A percentile compares a stretch with the other conserved stretches of the same genome.
These are phyloP conservation scores for Gymnocheta viridis DNA, from an alignment of 2,888 invertebrate genomes.

Conservation along the genomic window DNA sequence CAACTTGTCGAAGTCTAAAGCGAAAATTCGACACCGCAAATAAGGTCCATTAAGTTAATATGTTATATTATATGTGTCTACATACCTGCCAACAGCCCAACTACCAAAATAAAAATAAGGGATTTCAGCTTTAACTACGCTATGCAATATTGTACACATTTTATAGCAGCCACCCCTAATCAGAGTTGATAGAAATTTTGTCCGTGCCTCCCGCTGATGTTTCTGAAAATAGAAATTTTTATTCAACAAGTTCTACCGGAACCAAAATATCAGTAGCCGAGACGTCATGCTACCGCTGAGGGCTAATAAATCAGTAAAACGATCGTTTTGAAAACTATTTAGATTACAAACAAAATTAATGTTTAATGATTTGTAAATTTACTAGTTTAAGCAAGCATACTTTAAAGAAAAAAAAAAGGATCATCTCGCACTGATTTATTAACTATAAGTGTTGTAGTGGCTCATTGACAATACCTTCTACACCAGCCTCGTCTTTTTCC, in stretches of 20 bases:
- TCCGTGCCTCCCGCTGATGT: constrained; percentile 50
- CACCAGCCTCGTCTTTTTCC: constrained; percentile 71
- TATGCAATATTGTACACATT: constrained; percentile 35
- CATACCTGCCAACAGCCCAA: constrained; percentile 55
- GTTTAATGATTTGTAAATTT: too few relatives aligned
- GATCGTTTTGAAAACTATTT: too few relatives aligned
- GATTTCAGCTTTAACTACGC: constrained; percentile 24
- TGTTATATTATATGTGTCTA: not conserved
- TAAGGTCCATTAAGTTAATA: not conserved
- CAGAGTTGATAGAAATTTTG: constrained; percentile 57
- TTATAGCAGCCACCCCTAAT: constrained; percentile 66
- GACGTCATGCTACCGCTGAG: constrained; percentile 68
- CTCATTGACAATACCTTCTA: constrained; percentile 71
- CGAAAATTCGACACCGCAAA: not conserved
- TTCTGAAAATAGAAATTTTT: constrained; percentile 57
- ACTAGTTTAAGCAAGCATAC: too few relatives aligned
- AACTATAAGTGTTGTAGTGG: too few relatives aligned
- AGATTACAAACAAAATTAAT: too few relatives aligned
- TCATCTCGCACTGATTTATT: too few relatives aligned
- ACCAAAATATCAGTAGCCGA: too few relatives aligned
- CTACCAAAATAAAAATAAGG: constrained; percentile 31
- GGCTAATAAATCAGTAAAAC: too few relatives aligned
- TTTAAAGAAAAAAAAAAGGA: too few relatives aligned
- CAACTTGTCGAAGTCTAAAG: too few relatives aligned
- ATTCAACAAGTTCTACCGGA: too few relatives aligned